Evolutionary conservation across 2,113 vertebrate species (phyloP).

Genomic region (Ptilonorhynchus violaceus): DNA sequence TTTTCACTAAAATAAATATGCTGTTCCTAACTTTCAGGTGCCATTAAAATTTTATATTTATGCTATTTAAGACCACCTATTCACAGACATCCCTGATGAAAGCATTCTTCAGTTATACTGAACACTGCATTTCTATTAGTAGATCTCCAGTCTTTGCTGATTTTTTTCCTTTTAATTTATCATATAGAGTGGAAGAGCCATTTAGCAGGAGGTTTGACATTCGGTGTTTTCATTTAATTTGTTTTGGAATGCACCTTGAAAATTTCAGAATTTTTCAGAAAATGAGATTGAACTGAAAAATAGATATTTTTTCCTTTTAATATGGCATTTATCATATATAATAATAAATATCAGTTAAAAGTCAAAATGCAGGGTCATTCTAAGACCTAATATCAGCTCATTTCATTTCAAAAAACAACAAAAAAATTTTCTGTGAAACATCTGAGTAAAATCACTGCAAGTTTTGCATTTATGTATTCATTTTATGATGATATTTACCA

Average conservation of each 20-base stretch:
- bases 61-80: not conserved
- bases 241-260: not conserved
- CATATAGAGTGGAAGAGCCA: not conserved
- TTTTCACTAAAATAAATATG: conserved; percentile 7
- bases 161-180: not conserved
- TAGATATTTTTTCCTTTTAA: not conserved
- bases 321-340: not conserved
- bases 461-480: not conserved
- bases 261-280: not conserved
- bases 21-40: not conserved
- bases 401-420: not conserved
- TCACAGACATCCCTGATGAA: not conserved
- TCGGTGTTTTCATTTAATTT: not conserved
- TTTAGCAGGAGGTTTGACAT: not conserved
- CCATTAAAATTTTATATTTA: not conserved
- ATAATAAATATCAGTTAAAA: not conserved
- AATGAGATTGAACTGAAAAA: not conserved
- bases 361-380: not conserved
- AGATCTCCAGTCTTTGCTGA: not conserved
- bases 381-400: not conserved
- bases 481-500: not conserved
- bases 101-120: not conserved
- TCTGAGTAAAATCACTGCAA: not conserved
- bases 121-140: not conserved
- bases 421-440: not conserved